Percentiles rank a stretch among this genome's conserved stretches.
Conservation (phyloP, 2,888 invertebrate genomes). For the Azorinus chamasolen region DNA sequence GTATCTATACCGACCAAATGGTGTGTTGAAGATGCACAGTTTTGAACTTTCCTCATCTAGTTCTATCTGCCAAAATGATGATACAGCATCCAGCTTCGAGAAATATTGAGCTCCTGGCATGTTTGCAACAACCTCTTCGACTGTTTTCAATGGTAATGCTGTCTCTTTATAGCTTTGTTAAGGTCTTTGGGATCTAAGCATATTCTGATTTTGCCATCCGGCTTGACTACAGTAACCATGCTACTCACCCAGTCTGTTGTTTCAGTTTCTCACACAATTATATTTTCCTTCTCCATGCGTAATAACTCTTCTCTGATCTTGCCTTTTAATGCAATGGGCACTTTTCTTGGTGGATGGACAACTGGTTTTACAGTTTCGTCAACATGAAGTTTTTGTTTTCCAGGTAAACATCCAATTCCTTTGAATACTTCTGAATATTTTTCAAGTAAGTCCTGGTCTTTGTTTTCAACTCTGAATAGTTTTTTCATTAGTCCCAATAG, state of each 20-base stretch:
- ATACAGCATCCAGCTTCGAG: constrained; percentile 30
- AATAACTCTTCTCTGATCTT: constrained; percentile 45
- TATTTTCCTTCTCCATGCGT: constrained; percentile 28
- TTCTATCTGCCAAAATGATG: no score
- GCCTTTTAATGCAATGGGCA: constrained; percentile 41
- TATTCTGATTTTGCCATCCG: constrained; percentile 26
- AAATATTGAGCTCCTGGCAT: constrained; percentile 45
- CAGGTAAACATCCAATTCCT: constrained; percentile 35
- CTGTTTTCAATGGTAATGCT: constrained; percentile 50
- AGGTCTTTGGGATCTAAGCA: constrained; percentile 52
- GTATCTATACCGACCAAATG: no score
- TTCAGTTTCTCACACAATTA: constrained; percentile 43
- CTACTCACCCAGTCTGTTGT: constrained; percentile 55
- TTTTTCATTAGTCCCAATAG: background rate
- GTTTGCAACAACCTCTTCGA: constrained; percentile 44
- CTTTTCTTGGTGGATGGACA: constrained; percentile 43
- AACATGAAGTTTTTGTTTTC: constrained; percentile 20
- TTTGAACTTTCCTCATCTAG: no score
- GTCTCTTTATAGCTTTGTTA: constrained; percentile 36
- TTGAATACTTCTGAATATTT: constrained; percentile 17
- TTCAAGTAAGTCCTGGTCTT: no score
- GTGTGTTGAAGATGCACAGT: no score
- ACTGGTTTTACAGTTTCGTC: constrained; percentile 33
- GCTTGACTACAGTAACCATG: constrained; percentile 44
- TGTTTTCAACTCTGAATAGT: background rate